phyloP scores from a whole-genome alignment of 2,797 vertebrate species.

The Leptatherina wallacei region DNA sequence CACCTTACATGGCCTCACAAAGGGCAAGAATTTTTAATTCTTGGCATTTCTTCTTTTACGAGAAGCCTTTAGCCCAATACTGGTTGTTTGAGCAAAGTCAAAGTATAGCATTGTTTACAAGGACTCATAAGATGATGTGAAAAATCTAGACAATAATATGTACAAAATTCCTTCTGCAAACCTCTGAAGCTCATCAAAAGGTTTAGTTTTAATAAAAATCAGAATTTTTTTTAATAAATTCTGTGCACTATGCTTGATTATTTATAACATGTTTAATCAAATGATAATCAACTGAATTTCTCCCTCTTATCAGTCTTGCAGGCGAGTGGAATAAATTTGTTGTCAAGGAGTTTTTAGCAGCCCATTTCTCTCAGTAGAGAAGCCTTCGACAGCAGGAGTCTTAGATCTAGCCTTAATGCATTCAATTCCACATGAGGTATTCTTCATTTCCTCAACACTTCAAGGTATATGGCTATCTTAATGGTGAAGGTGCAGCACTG shows the following conservation, averaged over 20 bases:
- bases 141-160: neutral
- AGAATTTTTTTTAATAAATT: no score
- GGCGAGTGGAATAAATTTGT: conserved; percentile 50
- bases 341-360: conserved; percentile 37
- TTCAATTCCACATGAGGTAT: neutral
- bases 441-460: neutral
- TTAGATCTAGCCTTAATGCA: neutral
- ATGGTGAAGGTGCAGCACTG: neutral
- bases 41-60: conserved; percentile 22
- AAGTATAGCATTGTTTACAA: neutral
- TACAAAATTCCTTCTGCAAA: conserved; percentile 3
- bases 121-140: neutral
- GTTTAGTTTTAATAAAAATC: conserved; percentile 61
- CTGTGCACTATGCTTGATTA: conserved; percentile 47
- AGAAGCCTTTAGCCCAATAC: conserved; percentile 6
- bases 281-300: conserved; percentile 59
- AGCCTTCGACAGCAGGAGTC: conserved; percentile 2
- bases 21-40: conserved; percentile 45
- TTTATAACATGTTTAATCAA: conserved; percentile 56
- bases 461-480: neutral
- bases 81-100: conserved; percentile 10
- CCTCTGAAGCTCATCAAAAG: conserved; percentile 19
- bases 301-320: conserved; percentile 40
- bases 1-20: conserved; percentile 42
- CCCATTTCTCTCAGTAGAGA: conserved; percentile 12